phyloP scores from a whole-genome alignment of 2,113 vertebrate genomes.

The Dipodomys stephensi region DNA sequence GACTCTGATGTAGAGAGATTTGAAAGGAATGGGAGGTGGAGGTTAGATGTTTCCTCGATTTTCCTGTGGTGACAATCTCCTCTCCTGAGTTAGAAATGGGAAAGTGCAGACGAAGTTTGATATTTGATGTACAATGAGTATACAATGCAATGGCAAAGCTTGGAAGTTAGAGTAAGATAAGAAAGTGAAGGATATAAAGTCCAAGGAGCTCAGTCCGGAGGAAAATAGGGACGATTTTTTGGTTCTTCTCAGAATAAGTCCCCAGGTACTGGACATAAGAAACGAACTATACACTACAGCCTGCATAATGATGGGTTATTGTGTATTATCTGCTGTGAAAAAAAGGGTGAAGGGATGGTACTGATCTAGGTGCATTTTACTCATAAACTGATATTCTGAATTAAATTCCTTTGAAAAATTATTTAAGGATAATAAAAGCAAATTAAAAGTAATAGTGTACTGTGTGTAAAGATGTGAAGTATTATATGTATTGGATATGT shows the following conservation, averaged over 20 bases:
- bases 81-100: background rate
- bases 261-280: background rate
- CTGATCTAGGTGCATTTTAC: too few relatives aligned
- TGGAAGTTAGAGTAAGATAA: background rate
- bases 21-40: background rate
- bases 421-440: too few relatives aligned
- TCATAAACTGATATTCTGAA: too few relatives aligned
- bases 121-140: background rate
- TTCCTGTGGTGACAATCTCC: background rate
- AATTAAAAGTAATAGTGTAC: background rate
- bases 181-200: conserved; percentile 3
- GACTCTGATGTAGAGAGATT: background rate
- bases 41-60: background rate
- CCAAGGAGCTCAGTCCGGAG: background rate
- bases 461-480: too few relatives aligned
- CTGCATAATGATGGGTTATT: too few relatives aligned
- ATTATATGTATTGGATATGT: background rate
- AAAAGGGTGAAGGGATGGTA: too few relatives aligned
- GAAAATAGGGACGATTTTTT: background rate
- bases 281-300: background rate
- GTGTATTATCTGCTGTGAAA: background rate
- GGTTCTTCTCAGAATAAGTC: background rate
- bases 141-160: background rate
- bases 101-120: background rate
- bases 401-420: too few relatives aligned